Conservation (phyloP, 2,888 invertebrate genomes). For the Rhodophaea formosa region DNA sequence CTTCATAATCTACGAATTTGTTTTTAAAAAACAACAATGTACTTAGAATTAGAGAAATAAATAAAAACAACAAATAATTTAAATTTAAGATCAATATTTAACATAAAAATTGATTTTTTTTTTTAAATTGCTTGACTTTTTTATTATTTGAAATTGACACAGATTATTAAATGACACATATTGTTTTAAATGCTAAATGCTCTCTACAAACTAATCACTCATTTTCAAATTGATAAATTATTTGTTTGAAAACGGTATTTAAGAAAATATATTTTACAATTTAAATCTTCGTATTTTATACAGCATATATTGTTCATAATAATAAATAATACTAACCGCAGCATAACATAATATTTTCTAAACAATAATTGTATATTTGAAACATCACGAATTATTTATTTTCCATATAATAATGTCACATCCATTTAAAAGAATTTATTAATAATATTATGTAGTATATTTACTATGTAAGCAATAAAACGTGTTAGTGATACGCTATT, state of each 20-base stretch:
- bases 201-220: too few species aligned
- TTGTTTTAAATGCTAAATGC: too few species aligned
- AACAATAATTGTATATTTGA: slow-evolving; percentile 23
- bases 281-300: slow-evolving; percentile 14
- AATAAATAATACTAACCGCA: slow-evolving; percentile 2
- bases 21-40: too few species aligned
- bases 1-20: too few species aligned
- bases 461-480: slow-evolving; percentile 67
- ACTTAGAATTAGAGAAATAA: too few species aligned
- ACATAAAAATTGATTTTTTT: too few species aligned
- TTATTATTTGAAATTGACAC: too few species aligned
- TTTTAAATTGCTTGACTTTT: too few species aligned
- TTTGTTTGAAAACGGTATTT: background rate
- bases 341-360: slow-evolving; percentile 28
- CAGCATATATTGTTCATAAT: background rate
- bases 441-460: slow-evolving; percentile 55
- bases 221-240: background rate
- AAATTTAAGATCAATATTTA: too few species aligned
- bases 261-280: slow-evolving; percentile 2
- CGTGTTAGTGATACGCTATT: slow-evolving; percentile 68
- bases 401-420: slow-evolving; percentile 34
- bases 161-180: too few species aligned
- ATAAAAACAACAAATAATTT: too few species aligned
- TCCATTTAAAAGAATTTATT: slow-evolving; percentile 74
- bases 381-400: slow-evolving; percentile 11